A percentile compares a stretch with the other conserved stretches of the same genome.
phyloP scores from a whole-genome alignment of 2,797 vertebrate genomes.

The Pangasius krempfi region DNA sequence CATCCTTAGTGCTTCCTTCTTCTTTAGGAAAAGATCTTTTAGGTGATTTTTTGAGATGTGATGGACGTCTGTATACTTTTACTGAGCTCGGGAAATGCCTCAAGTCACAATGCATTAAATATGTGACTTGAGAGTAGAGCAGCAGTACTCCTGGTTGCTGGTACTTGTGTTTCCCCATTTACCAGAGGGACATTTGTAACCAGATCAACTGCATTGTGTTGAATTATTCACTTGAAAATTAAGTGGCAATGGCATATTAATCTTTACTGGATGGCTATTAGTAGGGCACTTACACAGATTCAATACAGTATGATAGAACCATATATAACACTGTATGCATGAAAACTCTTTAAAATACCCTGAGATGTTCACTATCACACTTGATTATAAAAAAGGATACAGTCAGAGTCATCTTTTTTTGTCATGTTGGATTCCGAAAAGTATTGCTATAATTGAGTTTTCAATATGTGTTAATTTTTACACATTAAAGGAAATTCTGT shows the following conservation, averaged over 20 bases:
- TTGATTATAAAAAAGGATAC: conserved; percentile 54
- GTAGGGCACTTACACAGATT: conserved; percentile 26
- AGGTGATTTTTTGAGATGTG: conserved; percentile 66
- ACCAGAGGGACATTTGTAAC: conserved; percentile 55
- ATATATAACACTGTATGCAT: conserved; percentile 46
- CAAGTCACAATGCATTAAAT: conserved; percentile 55
- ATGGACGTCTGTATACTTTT: conserved; percentile 72
- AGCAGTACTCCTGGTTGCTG: conserved; percentile 76
- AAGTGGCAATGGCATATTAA: background rate
- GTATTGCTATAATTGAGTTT: conserved; percentile 18
- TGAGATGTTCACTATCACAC: background rate
- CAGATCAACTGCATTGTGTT: conserved; percentile 71
- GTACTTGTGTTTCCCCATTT: conserved; percentile 41
- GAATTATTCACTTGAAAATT: conserved; percentile 41
- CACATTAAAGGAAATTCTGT: conserved; percentile 27
- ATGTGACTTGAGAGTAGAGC: conserved; percentile 66
- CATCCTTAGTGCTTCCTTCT: conserved; percentile 51
- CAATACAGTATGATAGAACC: conserved; percentile 29
- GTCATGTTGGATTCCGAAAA: background rate
- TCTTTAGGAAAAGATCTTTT: conserved; percentile 54
- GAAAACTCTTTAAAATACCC: conserved; percentile 23
- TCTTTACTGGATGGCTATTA: conserved; percentile 49
- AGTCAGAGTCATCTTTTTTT: conserved; percentile 51
- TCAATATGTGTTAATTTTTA: conserved; percentile 16
- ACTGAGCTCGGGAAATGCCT: conserved; percentile 59